phyloP scores from a whole-genome alignment of 2,113 vertebrate species.

The Barbus barbus region DNA sequence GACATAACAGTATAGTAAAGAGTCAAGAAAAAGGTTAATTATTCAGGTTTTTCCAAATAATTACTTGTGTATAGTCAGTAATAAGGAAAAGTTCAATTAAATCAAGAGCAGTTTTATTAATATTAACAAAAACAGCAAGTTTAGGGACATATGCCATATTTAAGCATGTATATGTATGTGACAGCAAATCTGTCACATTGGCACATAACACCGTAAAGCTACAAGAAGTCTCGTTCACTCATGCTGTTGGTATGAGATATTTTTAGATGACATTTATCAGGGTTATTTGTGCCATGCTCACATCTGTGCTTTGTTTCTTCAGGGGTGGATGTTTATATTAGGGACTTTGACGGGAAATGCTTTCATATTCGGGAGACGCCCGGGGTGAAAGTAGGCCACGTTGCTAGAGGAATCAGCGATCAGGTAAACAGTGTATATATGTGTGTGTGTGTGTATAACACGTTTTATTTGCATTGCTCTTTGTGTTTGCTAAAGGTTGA shows the following conservation, averaged over 20 bases:
- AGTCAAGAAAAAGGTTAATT: too few relatives aligned
- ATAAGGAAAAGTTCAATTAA: neutral
- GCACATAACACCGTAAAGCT: neutral
- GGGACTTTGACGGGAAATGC: conserved; percentile 81
- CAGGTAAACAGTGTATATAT: conserved; percentile 79
- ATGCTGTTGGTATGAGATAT: neutral
- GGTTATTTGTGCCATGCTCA: neutral
- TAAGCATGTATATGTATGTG: neutral
- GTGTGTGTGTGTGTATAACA: neutral
- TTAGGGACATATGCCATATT: neutral
- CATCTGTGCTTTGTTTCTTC: conserved; percentile 41
- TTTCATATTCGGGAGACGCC: conserved; percentile 89
- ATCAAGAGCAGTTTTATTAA: neutral
- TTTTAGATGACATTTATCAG: neutral
- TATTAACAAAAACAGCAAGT: neutral
- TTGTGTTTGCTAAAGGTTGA: neutral
- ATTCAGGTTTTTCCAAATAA: too few relatives aligned
- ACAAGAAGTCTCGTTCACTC: fast-evolving
- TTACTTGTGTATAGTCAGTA: neutral
- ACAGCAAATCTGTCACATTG: neutral
- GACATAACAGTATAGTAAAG: too few relatives aligned
- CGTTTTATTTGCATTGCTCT: neutral
- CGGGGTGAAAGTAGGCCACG: conserved; percentile 88
- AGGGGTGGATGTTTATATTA: conserved; percentile 92
- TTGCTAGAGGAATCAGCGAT: conserved; percentile 94